A percentile compares a stretch with the other conserved stretches of the same genome.
phyloP scores from a whole-genome alignment of 2,888 invertebrate species.

The Phytoseiulus persimilis region DNA sequence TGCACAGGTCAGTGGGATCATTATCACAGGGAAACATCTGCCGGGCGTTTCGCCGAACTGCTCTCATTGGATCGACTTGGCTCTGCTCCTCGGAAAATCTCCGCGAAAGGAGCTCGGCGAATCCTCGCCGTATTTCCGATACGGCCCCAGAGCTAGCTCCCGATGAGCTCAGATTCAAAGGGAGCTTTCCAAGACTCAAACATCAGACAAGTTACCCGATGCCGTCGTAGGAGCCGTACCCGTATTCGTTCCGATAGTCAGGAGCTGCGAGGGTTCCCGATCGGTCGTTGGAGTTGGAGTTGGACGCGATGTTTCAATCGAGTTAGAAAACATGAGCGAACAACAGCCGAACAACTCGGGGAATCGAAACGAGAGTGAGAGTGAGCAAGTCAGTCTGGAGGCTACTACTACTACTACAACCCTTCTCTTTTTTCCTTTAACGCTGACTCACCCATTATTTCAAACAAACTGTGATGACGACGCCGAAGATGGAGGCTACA shows the following conservation, averaged over 20 bases:
- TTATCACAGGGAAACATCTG: background rate
- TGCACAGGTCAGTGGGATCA: background rate
- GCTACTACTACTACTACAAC: conserved; percentile 5
- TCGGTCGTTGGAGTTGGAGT: background rate
- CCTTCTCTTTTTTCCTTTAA: background rate
- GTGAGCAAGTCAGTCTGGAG: background rate
- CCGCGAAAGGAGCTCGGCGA: background rate
- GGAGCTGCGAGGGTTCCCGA: no score
- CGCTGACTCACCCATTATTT: background rate
- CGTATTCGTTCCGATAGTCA: no score
- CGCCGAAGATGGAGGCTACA: no score
- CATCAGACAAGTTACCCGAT: no score
- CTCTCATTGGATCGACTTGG: background rate
- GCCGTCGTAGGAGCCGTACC: no score
- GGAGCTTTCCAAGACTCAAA: no score
- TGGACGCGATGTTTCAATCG: background rate
- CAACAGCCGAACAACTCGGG: background rate
- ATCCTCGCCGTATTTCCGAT: no score
- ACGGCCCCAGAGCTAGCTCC: no score
- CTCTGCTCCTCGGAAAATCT: background rate
- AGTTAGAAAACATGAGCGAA: background rate
- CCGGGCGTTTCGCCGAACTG: background rate
- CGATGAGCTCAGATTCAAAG: no score
- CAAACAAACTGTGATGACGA: background rate
- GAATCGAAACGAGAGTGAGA: background rate